These are phyloP conservation scores for Arrhamphus sclerolepis DNA, from an alignment of 2,797 vertebrate species.

Conservation along the genomic window DNA sequence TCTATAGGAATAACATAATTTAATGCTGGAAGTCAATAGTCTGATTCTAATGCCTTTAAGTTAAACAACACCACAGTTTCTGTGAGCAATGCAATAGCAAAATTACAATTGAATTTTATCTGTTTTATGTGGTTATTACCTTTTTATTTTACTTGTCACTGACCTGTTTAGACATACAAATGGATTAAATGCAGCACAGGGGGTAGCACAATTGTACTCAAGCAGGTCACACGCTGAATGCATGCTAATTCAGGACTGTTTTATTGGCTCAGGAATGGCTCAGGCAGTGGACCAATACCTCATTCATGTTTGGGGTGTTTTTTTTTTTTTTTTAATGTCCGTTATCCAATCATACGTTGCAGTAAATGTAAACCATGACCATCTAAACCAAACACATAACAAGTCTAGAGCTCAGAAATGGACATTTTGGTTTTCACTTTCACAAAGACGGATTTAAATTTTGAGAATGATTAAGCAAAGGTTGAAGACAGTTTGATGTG, in stretches of 20 bases:
- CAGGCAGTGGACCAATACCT: neutral
- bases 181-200: constrained; percentile 32
- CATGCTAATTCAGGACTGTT: constrained; percentile 54
- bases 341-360: neutral
- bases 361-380: neutral
- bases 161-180: constrained; percentile 24
- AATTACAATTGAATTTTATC: no score
- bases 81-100: no score
- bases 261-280: neutral
- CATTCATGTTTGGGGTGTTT: neutral
- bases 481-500: constrained; percentile 13
- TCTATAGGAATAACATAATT: neutral
- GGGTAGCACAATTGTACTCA: constrained; percentile 42
- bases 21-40: neutral
- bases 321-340: no score
- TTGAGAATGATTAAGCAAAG: neutral
- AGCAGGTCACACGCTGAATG: constrained; percentile 54
- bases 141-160: constrained; percentile 11
- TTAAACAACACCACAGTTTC: no score
- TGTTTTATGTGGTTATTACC: constrained; percentile 6
- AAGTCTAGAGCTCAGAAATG: neutral
- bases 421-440: neutral
- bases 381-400: neutral
- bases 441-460: neutral
- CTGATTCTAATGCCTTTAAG: no score